Conservation (phyloP, 2,113 vertebrate genomes). For the Aegotheles bennettii region DNA sequence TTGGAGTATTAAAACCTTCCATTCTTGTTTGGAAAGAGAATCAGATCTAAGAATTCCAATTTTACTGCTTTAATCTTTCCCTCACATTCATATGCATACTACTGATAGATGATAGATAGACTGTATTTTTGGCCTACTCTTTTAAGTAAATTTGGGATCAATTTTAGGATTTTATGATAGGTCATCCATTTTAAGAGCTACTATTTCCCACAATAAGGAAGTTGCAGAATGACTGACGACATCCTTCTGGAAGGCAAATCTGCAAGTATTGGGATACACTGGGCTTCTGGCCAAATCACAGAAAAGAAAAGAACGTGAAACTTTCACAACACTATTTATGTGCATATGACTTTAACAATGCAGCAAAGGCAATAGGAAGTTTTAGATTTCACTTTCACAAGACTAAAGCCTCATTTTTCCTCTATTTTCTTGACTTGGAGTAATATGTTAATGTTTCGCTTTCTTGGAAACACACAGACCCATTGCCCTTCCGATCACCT, state of each 20-base stretch:
- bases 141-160: not conserved
- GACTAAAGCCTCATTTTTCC: not conserved
- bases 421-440: not conserved
- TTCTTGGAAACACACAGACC: not conserved
- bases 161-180: not conserved
- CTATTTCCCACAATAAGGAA: not conserved
- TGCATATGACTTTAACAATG: not conserved
- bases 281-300: not conserved
- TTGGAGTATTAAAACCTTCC: not conserved
- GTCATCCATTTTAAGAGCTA: not conserved
- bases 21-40: not conserved
- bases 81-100: not conserved
- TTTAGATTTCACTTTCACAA: not conserved
- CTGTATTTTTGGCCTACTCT: not conserved
- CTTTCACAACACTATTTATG: not conserved
- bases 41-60: not conserved
- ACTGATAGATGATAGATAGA: not conserved
- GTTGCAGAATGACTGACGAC: not conserved
- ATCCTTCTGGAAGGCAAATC: not conserved
- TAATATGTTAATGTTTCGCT: not conserved
- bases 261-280: not conserved
- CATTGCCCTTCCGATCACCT: not conserved
- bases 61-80: not conserved
- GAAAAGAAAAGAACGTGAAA: not conserved
- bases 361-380: not conserved